phyloP scores from a whole-genome alignment of 1,140 invertebrate species.

The Heliothis virescens region DNA sequence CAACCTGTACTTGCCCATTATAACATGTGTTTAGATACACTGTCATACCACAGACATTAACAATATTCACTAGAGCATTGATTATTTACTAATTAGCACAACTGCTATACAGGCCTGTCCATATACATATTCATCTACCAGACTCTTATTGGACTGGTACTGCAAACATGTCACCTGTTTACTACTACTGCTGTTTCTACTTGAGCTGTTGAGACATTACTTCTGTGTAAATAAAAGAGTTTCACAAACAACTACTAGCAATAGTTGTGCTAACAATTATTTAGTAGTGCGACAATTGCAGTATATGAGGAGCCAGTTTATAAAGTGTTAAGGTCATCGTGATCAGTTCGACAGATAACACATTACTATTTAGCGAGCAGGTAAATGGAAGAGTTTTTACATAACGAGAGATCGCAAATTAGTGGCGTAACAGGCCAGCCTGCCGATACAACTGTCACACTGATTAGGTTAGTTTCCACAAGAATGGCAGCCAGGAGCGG shows the following conservation, averaged over 20 bases:
- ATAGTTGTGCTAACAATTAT: not conserved
- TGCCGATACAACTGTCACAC: conserved; percentile 65
- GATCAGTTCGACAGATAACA: not conserved
- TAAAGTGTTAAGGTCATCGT: conserved; percentile 21
- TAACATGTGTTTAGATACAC: not conserved
- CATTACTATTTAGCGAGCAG: conserved; percentile 29
- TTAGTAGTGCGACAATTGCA: not conserved
- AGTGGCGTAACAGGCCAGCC: conserved; percentile 77
- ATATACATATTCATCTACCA: not conserved
- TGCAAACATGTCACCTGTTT: not conserved
- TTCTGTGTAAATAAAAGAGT: not conserved
- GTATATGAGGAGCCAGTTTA: conserved; percentile 8
- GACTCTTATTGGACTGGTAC: not conserved
- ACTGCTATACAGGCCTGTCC: not conserved
- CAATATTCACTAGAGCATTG: not conserved
- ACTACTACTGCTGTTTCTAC: no score
- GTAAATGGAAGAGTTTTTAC: conserved; percentile 64
- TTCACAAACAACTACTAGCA: not conserved
- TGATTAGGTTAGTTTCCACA: conserved; percentile 74
- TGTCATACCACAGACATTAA: not conserved
- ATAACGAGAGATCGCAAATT: conserved; percentile 66
- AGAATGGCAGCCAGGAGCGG: conserved; percentile 35
- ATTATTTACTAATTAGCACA: no score
- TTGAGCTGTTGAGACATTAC: not conserved
- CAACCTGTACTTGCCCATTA: not conserved